Percentiles rank a stretch among this genome's conserved stretches.
Conservation (phyloP, 2,888 invertebrate genomes). For the Parnassius mnemosyne region DNA sequence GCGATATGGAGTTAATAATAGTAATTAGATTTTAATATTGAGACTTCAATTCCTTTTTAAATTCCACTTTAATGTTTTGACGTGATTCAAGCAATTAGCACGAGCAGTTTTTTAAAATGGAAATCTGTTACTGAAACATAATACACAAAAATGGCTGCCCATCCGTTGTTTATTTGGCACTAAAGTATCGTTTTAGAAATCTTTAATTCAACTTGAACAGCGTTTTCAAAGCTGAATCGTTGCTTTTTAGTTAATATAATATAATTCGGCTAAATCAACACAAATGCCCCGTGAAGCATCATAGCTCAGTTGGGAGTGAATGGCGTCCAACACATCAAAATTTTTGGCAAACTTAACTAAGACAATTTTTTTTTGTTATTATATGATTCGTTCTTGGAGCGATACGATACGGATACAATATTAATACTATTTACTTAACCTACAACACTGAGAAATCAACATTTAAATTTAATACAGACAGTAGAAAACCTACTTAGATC, state of each 20-base stretch:
- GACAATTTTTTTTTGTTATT: neutral
- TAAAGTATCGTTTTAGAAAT: conserved; percentile 11
- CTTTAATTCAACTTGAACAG: conserved; percentile 9
- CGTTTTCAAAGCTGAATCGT: neutral
- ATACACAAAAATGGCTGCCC: neutral
- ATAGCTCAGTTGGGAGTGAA: neutral
- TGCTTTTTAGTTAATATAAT: neutral
- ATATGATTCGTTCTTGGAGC: neutral
- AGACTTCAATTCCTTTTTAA: conserved; percentile 15
- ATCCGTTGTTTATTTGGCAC: conserved; percentile 20
- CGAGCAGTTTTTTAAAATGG: too few relatives aligned
- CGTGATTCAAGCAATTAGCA: too few relatives aligned
- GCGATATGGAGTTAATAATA: too few relatives aligned
- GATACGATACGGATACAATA: neutral
- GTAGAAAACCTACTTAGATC: conserved; percentile 4
- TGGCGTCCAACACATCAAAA: conserved; percentile 13
- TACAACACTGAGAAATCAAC: conserved; percentile 18
- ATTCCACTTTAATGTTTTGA: neutral
- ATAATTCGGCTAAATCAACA: conserved; percentile 23
- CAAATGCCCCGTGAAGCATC: neutral
- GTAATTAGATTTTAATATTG: too few relatives aligned
- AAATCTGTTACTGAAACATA: neutral
- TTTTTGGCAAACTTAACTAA: conserved; percentile 17
- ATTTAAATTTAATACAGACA: conserved; percentile 1
- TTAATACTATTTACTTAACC: conserved; percentile 17